Base-by-base conservation (phyloP, 1,140 invertebrate species). In the Whitmania pigra region DNA sequence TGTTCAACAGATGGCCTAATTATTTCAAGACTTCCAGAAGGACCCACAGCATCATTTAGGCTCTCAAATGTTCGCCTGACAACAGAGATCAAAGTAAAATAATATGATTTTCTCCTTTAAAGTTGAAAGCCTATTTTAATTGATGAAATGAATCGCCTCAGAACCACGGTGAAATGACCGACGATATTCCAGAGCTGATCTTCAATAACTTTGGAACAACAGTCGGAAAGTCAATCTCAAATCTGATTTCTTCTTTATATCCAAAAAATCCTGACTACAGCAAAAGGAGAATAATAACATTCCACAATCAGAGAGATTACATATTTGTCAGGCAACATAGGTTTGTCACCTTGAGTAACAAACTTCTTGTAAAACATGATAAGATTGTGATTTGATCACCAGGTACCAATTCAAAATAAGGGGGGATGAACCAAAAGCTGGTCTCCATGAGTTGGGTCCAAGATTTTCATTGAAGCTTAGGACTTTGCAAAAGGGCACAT, bases 251-350 rank as follows among this genome's bases (percentile, higher is more conserved):
- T n/a, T 89, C 93, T 0, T 80, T 99, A 17, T 99, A 99, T 83
- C 94, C 97, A 80, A 93, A 94, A 83, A 88, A 94, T 78, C 94
- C 96, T 0, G 87, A 98, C 78, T 99, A 96, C 81, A 87, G 88
- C 77, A 94, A 94, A 1, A 86, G 94, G 22, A 85, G 94, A 75
- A 93, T 89, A 3, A 91, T 95, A 20, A 97, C 96, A 20, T 97
- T 99, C 80, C 96, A 99, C 81, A 99, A 99, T 85, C 96, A 99
- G 80, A 85, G 96, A 74, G 96, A 99, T 85, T 99, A 94, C 78
- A 94, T 99, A 77, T 99, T 99, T 82, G 97, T 99, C 78, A 87
- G 96, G 71, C 94, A 99, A 83, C 95, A 99, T 82, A 89, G 93
- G 90, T 94, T 82, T 81, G 76, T 77, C 29, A 9, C 9, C 22